Conservation (phyloP, 1,140 invertebrate species). For the Papilio dardanus region DNA sequence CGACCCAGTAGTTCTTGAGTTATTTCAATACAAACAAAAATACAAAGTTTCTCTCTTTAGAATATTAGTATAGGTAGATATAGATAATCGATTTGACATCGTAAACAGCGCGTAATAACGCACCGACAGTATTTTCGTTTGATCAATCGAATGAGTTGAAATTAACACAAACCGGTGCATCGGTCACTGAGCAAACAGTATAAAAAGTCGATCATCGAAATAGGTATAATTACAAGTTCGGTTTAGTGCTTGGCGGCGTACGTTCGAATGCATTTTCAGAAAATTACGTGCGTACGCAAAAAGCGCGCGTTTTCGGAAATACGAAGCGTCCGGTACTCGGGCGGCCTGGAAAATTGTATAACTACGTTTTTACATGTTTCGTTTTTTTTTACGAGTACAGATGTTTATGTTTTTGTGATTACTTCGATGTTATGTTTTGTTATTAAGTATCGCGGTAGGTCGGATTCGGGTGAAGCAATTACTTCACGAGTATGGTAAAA, state of each 20-base stretch:
- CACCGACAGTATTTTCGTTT: neutral
- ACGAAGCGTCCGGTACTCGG: conserved; percentile 37
- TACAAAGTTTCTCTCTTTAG: too few relatives aligned
- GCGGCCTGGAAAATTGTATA: conserved; percentile 8
- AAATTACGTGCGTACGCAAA: conserved; percentile 63
- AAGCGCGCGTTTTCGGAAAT: conserved; percentile 59
- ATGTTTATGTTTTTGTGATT: neutral
- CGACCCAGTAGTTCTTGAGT: too few relatives aligned
- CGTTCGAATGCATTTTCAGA: conserved; percentile 58
- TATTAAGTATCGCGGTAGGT: neutral
- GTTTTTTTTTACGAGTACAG: neutral
- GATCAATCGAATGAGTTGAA: neutral
- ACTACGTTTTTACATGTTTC: neutral
- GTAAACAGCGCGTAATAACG: conserved; percentile 17
- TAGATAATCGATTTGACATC: conserved; percentile 10
- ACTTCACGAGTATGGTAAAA: neutral
- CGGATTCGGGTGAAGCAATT: neutral
- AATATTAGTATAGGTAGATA: too few relatives aligned
- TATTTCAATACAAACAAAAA: too few relatives aligned
- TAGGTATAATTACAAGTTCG: conserved; percentile 73
- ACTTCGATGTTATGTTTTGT: neutral
- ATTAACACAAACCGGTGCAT: conserved; percentile 30
- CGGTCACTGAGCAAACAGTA: neutral
- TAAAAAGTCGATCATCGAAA: conserved; percentile 70
- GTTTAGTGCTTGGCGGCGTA: conserved; percentile 50